phyloP scores from a whole-genome alignment of 2,888 invertebrate species.

The Geophilus truncorum region DNA sequence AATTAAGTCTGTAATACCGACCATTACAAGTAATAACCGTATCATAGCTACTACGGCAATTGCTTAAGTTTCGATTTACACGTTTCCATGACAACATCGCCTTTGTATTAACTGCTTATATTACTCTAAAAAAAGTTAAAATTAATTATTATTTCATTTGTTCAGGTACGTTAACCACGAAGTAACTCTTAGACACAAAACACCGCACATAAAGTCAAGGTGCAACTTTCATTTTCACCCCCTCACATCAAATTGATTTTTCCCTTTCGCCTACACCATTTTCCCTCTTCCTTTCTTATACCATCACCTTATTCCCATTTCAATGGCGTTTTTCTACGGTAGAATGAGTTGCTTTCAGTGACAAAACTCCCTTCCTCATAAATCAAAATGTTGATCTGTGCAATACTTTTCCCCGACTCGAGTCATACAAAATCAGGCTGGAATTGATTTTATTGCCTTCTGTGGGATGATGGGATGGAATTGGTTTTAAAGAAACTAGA shows the following conservation, averaged over 20 bases:
- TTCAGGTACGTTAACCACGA: background rate
- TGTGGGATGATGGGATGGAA: no score
- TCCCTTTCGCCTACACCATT: background rate
- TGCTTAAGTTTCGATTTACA: no score
- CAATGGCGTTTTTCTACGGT: background rate
- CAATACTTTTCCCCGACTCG: background rate
- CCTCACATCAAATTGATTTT: background rate
- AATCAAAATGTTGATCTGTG: background rate
- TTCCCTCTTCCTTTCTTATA: background rate
- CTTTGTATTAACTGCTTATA: no score
- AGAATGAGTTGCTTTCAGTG: background rate
- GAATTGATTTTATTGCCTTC: background rate
- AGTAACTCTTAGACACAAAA: background rate
- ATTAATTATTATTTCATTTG: background rate
- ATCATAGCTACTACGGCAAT: no score
- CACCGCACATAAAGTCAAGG: background rate
- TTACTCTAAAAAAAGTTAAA: background rate
- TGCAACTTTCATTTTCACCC: background rate
- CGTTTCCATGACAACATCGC: no score
- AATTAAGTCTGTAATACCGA: no score
- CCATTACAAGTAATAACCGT: no score
- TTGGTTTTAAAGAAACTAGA: background rate
- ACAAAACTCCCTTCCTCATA: background rate
- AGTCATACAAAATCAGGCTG: background rate
- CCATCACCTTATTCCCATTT: background rate